A percentile compares a stretch with the other conserved stretches of the same genome.
Evolutionary conservation across 2,797 vertebrate species (phyloP).

Genomic region (Darevskia nairensis): DNA sequence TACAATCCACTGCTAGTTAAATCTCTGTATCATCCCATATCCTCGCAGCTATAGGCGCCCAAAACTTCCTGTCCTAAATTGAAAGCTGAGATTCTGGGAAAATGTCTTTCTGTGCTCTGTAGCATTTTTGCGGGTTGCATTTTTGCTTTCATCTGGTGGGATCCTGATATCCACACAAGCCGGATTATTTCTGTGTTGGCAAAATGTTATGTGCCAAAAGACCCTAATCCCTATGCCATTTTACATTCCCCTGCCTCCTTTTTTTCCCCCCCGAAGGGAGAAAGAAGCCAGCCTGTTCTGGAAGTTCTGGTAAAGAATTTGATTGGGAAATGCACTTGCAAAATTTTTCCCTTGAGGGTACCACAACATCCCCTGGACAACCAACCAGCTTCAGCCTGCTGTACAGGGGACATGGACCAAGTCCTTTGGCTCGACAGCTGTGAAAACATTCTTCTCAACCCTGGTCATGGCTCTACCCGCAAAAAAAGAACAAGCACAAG

Average conservation of each 20-base stretch:
- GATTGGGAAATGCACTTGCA: not conserved
- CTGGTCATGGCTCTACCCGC: not conserved
- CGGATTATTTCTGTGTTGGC: not conserved
- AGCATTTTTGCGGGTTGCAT: not conserved
- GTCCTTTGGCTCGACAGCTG: not conserved
- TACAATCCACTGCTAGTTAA: not conserved
- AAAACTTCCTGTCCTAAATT: not conserved
- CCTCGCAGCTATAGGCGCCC: not conserved
- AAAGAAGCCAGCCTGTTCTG: not conserved
- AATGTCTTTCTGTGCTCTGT: not conserved
- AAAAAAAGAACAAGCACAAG: not conserved
- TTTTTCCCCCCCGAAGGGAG: not conserved
- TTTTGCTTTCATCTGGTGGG: not conserved
- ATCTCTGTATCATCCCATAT: not conserved
- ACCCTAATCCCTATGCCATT: not conserved
- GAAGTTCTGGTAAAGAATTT: not conserved
- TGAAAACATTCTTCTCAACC: not conserved
- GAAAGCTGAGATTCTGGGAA: not conserved
- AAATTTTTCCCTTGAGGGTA: not conserved
- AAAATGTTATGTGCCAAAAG: not conserved
- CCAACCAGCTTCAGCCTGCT: not conserved
- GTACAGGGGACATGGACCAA: not conserved
- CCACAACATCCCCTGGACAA: not conserved
- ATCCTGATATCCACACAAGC: not conserved
- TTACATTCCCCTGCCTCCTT: too few species aligned